Percentiles rank a stretch among this genome's conserved stretches.
Conservation (phyloP, 2,113 vertebrate species). For the Pedionomus torquatus region DNA sequence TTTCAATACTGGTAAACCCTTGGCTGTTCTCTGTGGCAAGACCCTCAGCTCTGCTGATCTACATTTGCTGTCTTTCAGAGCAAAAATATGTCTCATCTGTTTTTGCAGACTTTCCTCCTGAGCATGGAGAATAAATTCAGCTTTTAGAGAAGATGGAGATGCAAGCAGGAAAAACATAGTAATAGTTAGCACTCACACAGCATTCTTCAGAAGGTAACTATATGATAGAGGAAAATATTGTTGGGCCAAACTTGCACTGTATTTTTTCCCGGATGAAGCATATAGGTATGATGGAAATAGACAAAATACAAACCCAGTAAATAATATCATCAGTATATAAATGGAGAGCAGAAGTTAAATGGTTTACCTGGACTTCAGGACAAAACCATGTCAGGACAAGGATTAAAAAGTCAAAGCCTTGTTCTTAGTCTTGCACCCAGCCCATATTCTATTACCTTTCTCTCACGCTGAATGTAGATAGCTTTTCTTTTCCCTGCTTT, state of each 20-base stretch:
- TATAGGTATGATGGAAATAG: background rate
- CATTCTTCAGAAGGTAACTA: background rate
- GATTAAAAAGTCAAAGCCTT: background rate
- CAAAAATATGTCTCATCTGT: background rate
- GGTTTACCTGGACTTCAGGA: background rate
- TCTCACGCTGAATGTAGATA: background rate
- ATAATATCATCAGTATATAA: background rate
- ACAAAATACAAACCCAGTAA: background rate
- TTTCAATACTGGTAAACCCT: background rate
- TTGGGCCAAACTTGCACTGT: background rate
- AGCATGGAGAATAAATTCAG: background rate
- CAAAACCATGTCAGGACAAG: background rate
- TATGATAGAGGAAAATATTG: background rate
- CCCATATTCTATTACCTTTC: background rate
- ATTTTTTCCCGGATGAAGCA: background rate
- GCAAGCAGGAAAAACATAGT: background rate
- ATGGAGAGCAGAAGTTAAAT: background rate
- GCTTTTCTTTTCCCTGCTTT: background rate
- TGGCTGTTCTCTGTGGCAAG: background rate
- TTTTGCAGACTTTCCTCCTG: background rate
- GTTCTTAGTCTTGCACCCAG: background rate
- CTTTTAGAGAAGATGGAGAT: background rate
- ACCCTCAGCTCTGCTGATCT: background rate
- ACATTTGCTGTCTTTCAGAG: background rate
- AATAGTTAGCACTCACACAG: background rate